Evolutionary conservation across 2,797 vertebrate species (phyloP).

Genomic region (Halcyon chelicuti): DNA sequence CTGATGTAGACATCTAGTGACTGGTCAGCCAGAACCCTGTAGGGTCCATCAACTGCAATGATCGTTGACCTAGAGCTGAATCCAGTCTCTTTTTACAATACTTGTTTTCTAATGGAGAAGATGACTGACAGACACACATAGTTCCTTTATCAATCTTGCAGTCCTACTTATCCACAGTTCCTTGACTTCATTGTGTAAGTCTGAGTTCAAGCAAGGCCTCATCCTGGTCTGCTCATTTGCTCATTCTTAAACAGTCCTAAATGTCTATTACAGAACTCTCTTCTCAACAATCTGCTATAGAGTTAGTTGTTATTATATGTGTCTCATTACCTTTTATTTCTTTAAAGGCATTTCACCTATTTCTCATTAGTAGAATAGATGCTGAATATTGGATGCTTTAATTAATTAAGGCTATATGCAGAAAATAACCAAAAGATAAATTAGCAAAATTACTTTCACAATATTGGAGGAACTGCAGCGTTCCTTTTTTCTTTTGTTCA

Average conservation of each 20-base stretch:
- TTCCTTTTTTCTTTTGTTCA: background rate
- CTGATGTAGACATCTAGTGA: background rate
- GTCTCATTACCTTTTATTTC: background rate
- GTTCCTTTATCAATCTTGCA: background rate
- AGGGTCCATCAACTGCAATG: rapidly evolving
- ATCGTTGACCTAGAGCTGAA: background rate
- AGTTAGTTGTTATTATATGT: background rate
- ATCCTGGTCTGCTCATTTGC: background rate
- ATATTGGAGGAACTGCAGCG: background rate
- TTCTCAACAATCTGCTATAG: background rate
- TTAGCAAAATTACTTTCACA: background rate
- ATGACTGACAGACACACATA: background rate
- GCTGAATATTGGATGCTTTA: background rate
- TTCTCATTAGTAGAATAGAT: background rate
- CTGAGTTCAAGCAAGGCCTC: background rate
- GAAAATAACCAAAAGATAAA: background rate
- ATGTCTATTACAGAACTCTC: background rate
- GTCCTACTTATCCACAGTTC: background rate
- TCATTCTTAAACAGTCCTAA: background rate
- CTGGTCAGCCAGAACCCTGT: background rate
- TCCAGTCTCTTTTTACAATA: background rate
- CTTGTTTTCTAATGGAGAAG: background rate
- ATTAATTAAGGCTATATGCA: background rate
- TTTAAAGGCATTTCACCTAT: background rate
- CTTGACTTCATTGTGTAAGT: background rate